A percentile compares a stretch with the other conserved stretches of the same genome.
These are phyloP conservation scores for Proisotoma minuta DNA, from an alignment of 2,888 invertebrate genomes.

Conservation along the genomic window DNA sequence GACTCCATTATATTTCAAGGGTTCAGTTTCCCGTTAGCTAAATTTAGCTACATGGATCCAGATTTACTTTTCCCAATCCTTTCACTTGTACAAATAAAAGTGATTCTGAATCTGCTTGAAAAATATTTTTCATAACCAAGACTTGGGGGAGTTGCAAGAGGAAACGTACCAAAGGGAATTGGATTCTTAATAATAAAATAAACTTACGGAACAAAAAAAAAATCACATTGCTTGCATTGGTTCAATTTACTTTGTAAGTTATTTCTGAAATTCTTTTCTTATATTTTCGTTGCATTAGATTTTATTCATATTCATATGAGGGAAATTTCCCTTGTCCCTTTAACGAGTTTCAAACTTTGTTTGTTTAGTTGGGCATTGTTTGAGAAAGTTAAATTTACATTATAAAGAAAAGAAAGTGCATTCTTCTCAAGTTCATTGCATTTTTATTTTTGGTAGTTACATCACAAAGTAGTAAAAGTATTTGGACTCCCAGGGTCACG, in stretches of 20 bases:
- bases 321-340: background rate
- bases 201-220: too few relatives aligned
- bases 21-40: background rate
- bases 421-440: background rate
- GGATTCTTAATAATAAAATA: background rate
- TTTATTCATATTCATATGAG: background rate
- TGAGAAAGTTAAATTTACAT: background rate
- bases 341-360: background rate
- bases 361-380: background rate
- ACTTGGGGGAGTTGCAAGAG: background rate
- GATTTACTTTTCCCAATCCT: constrained; percentile 3
- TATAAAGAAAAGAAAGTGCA: background rate
- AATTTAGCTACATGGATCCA: background rate
- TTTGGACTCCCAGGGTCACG: background rate
- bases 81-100: constrained; percentile 15
- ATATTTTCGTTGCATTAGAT: background rate
- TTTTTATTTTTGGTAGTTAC: background rate
- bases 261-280: background rate
- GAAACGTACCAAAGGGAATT: background rate
- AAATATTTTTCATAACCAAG: background rate
- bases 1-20: constrained; percentile 9
- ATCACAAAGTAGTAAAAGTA: background rate
- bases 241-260: too few relatives aligned
- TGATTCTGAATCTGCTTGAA: background rate
- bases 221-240: too few relatives aligned